Evolutionary conservation across 30 jellyfish, hydroid and myxozoan species (phyloP).

Genomic region (Hydractinia echinata): DNA sequence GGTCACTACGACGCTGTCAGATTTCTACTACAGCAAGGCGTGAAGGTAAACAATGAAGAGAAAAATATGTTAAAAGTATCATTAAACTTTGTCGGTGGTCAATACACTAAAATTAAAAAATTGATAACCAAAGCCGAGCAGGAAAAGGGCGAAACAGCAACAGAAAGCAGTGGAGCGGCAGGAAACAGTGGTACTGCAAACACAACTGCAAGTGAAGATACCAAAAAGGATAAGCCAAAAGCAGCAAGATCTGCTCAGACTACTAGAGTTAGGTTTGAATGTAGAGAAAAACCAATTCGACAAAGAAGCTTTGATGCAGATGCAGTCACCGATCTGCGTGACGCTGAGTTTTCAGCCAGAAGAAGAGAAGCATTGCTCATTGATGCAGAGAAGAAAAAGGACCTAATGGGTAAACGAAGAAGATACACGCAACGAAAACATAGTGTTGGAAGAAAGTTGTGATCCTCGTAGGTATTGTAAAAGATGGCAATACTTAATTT

Average conservation of each 20-base stretch:
- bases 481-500: no score
- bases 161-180: neutral
- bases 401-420: neutral
- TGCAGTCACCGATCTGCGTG: neutral
- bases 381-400: neutral
- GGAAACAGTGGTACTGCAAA: neutral
- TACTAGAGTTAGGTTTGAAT: no score
- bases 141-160: neutral
- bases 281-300: no score
- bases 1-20: constrained; percentile 1
- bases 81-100: neutral
- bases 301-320: neutral
- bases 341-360: neutral
- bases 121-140: neutral
- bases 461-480: neutral
- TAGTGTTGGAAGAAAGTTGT: constrained; percentile 9
- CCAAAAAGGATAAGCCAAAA: no score
- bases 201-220: no score
- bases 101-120: neutral
- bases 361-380: neutral
- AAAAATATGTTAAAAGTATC: neutral
- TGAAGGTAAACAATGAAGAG: neutral
- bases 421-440: constrained; percentile 20
- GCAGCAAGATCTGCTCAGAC: no score
- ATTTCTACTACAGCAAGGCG: constrained; percentile 1